phyloP scores from a whole-genome alignment of 2,797 vertebrate species.

The Falco concolor region DNA sequence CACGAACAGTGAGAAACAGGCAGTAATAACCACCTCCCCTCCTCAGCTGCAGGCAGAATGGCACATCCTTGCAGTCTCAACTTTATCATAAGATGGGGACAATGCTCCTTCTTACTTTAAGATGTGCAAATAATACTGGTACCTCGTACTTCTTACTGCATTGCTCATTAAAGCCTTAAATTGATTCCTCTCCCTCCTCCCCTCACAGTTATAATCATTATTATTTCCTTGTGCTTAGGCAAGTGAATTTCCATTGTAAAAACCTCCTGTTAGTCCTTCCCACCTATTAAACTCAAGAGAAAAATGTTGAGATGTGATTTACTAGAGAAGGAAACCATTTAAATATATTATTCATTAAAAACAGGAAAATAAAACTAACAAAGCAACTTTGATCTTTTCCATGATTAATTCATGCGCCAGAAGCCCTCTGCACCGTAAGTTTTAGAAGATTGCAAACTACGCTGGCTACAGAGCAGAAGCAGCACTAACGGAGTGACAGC shows the following conservation, averaged over 20 bases:
- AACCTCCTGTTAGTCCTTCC: neutral
- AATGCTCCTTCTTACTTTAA: neutral
- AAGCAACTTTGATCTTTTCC: constrained; percentile 12
- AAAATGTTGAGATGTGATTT: constrained; percentile 7
- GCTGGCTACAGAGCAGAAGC: neutral
- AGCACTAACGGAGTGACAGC: neutral
- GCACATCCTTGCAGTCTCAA: neutral
- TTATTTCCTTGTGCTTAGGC: neutral
- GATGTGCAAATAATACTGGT: constrained; percentile 27
- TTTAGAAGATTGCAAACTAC: neutral
- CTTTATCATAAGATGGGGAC: neutral
- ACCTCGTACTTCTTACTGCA: neutral
- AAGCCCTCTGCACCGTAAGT: neutral
- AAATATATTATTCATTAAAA: constrained; percentile 51
- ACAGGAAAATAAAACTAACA: constrained; percentile 35
- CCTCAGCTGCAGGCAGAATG: neutral
- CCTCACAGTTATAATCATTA: neutral
- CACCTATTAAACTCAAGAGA: neutral
- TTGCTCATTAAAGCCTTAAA: neutral
- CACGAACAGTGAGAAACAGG: neutral
- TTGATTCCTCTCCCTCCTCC: neutral
- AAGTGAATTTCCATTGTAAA: constrained; percentile 30
- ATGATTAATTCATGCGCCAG: neutral
- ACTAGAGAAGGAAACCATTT: neutral
- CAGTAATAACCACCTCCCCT: neutral